Evolutionary conservation across 2,113 vertebrate genomes (phyloP), one percentile per base, ranked within the genome.

Genomic region (Brachypodius melanocephalos): DNA sequence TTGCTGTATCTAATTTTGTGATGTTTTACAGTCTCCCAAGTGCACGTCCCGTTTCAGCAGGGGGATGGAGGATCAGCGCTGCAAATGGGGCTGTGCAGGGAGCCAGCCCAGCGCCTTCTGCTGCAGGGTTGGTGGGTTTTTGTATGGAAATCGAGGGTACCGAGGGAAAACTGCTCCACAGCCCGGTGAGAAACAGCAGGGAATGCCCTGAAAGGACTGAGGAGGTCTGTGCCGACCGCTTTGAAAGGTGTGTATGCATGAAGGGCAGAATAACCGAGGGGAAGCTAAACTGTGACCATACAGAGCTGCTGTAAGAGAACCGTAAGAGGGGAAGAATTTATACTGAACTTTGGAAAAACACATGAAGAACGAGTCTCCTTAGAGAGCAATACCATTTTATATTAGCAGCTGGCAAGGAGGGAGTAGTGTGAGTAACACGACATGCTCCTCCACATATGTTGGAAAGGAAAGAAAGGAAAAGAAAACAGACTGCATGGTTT

Each of bases 401-500:
- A 45, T 25, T 18, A 62, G 69, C 52, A 90, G 57, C 57, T 93
- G 78, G 57, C 69, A 74, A 29, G 19, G 42, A 74, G 24, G 24
- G 40, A 75, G 43, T 17, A 46, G 46, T 5, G 11, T 42, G 67
- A 55, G 26, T 8, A 80, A 16, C 3, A 2, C 36, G 71, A 76
- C 0, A 0, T 26, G 18, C 32, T 49, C 14, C 12, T 52, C 17
- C 12, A 5, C 10, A 1, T 15, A 7, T 8, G 8, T 2, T 81
- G 73, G 77, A 62, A 77, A 68, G 40, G 17, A 49, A 46, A 68
- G 20, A 86, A 75, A 85, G 61, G 24, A 38, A 67, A 90, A 67
- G 25, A 32, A 71, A 81, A 9, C 18, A 26, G 14, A 18, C 12
- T 14, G 26, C 10, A 31, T 14, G 18, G 52, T 46, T 63, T 67